Evolutionary conservation across 1,140 invertebrate species (phyloP).

Genomic region (Apis dorsata): DNA sequence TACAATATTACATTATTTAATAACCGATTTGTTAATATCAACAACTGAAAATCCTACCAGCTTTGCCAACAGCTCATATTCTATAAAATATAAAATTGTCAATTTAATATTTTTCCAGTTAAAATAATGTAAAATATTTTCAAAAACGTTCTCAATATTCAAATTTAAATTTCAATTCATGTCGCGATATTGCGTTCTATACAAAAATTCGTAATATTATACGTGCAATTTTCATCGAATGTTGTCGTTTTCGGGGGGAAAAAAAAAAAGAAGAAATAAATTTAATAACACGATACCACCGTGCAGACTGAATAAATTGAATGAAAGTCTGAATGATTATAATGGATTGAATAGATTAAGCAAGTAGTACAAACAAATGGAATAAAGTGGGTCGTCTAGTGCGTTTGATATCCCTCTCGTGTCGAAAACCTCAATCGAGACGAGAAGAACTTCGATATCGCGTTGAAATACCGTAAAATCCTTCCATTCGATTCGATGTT

Average conservation of each 20-base stretch:
- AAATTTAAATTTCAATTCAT: background rate
- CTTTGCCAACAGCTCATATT: no score
- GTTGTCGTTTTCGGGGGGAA: background rate
- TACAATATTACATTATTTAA: no score
- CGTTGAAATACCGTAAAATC: slow-evolving; percentile 22
- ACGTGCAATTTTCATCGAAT: background rate
- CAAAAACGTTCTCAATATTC: background rate
- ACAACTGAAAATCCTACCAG: no score
- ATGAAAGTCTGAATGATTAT: slow-evolving; percentile 11
- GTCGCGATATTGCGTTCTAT: no score
- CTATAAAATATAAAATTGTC: background rate
- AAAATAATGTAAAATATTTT: background rate
- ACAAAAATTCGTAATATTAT: background rate
- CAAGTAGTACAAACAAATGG: slow-evolving; percentile 48
- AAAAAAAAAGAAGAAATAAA: background rate
- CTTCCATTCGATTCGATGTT: background rate
- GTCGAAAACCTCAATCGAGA: slow-evolving; percentile 28
- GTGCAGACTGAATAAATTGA: slow-evolving; percentile 37
- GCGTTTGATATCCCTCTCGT: slow-evolving; percentile 24
- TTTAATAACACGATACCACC: background rate
- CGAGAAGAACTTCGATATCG: slow-evolving; percentile 26
- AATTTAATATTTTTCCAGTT: background rate
- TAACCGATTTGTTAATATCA: no score
- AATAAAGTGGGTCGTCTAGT: slow-evolving; percentile 49
- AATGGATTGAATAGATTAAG: slow-evolving; percentile 49